Evolutionary conservation across 1,140 invertebrate species (phyloP), one percentile per base, ranked within the genome.

Genomic region (Carposina sasakii): DNA sequence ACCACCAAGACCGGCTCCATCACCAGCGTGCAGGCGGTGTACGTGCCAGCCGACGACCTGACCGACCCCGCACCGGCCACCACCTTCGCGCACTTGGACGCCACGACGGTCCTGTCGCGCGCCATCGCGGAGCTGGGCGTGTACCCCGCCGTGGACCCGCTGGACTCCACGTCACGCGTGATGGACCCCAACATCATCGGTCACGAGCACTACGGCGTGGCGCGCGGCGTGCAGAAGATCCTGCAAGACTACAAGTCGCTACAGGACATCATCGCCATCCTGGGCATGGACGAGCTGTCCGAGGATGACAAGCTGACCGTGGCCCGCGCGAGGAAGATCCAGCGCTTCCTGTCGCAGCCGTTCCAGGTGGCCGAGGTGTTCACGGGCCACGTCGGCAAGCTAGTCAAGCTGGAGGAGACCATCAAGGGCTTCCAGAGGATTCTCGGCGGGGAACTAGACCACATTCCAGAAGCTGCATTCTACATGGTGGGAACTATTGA

Each of bases 1-100:
- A 99, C 98, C 47, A 99, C 98, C 45, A 98, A 95, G 84, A 98
- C 98, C 75, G 98, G 98, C 68, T 99, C 97, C 45, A 99, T 99
- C 74, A 99, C 98, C 40, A 99, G 97, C 52, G 97, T 99, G 67
- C 96, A 98, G 87, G 93, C 93, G 56, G 93, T 95, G 61, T 95
- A 95, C 76, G 93, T 95, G 46, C 94, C 94, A 46, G 93, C 94
- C 77, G 93, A 95, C 72, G 94, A 95, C 86, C 89, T 95, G 67
- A 94, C 93, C 45, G 94, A 95, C 87, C 94, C 93, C 49, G 92
- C 93, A 30, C 93, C 93, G 20, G 91, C 93, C 23, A 94, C 93
- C 3, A 94, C 93, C 21, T 95, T 95, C 74, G 90, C 93, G 70
- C 93, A 95, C 74, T 90, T 95, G 84, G 94, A 95, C 81, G 93